Evolutionary conservation across 2,888 invertebrate genomes (phyloP), one percentile per base, ranked within the genome.

Genomic region (Drosophila kuntzei): DNA sequence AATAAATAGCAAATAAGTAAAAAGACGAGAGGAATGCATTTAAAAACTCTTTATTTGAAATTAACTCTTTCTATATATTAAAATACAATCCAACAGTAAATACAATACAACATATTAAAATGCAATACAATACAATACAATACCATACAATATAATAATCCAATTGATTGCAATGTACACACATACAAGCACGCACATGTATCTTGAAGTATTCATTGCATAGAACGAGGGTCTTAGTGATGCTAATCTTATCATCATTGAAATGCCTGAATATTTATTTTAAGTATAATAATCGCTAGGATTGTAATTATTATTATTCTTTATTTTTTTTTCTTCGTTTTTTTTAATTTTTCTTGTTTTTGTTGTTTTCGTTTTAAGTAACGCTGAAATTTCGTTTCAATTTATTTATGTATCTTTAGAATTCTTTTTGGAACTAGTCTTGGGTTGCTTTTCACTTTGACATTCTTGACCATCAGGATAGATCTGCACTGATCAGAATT

Each of bases 41-140:
- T 79, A 73, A 86, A 88, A 88, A 86, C 81, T 86, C 73, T 83
- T 87, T 89, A 80, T 89, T 83, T 66, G 79, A 83, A 83, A 83
- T 83, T 61, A 83, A 83, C 83, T 76, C 71, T 61, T 79, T 82
- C 82, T 87, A 85, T 62, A 53, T 83, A 81, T 81, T 87, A 79
- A 83, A 87, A 87, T 83, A 87, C 85, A 87, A 84, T 82, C 82
- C 89, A 89, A 90, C 89, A 89, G 81, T 86, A 80, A 89, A 90
- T 88, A 89, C 87, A 87, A 84, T 76, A 84, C 78, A 86, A 81
- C 81, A 86, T 82, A 89, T 84, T 89, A 80, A 81, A 89, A 80
- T 80, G 79, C 81, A 89, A 85, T 89, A 77, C 86, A 87, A 77
- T 80, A 64, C 63, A 70, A 71, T 78, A 66, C 68, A 61, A 71